A percentile compares a stretch with the other conserved stretches of the same genome.
Conservation (phyloP, 1,140 invertebrate species). For the Mamestra configurata region DNA sequence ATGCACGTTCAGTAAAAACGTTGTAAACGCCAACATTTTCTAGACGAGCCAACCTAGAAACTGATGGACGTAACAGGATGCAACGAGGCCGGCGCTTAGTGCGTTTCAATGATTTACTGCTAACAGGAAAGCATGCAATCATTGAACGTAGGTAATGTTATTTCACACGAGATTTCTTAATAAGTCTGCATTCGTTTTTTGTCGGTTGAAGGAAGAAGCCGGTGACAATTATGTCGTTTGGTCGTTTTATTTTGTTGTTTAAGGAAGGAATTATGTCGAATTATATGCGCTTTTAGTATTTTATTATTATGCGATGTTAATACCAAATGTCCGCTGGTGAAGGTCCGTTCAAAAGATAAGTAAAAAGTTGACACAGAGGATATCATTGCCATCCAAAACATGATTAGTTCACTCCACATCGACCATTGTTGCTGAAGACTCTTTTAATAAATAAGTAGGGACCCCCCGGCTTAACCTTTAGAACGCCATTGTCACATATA, state of each 20-base stretch:
- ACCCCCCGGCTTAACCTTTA: too few relatives aligned
- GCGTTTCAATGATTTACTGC: slow-evolving; percentile 47
- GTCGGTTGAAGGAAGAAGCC: not conserved
- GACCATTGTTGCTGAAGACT: too few relatives aligned
- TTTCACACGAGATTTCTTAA: slow-evolving; percentile 37
- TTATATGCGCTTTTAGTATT: too few relatives aligned
- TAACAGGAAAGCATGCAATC: slow-evolving; percentile 54
- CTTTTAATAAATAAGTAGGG: too few relatives aligned
- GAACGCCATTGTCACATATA: too few relatives aligned
- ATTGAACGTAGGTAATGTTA: slow-evolving; percentile 27
- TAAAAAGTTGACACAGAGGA: too few relatives aligned
- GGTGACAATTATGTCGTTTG: not conserved
- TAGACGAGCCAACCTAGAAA: slow-evolving; percentile 21
- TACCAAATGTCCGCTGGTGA: too few relatives aligned
- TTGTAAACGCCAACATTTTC: slow-evolving; percentile 5
- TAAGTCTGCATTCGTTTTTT: not conserved
- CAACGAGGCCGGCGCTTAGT: slow-evolving; percentile 34
- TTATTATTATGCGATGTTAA: too few relatives aligned
- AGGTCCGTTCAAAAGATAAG: too few relatives aligned
- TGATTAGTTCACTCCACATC: too few relatives aligned
- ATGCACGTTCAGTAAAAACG: not conserved
- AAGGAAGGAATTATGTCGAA: not conserved
- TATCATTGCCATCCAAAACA: too few relatives aligned
- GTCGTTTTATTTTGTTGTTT: not conserved
- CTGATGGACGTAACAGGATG: slow-evolving; percentile 41